A percentile compares a stretch with the other conserved stretches of the same genome.
These are phyloP conservation scores for Cossypha polioptera DNA, from an alignment of 2,797 vertebrate genomes.

Conservation along the genomic window DNA sequence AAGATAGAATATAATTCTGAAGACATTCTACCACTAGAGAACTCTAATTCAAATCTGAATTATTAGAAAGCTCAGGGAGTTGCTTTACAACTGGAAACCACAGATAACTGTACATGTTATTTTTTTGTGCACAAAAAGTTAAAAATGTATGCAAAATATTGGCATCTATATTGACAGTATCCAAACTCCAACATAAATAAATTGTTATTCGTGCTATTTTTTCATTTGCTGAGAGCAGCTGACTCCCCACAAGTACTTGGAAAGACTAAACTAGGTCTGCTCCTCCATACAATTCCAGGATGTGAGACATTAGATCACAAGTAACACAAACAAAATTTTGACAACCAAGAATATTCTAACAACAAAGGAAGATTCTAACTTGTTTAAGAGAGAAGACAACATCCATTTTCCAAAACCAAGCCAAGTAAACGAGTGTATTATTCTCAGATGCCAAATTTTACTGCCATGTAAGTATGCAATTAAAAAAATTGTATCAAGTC, in stretches of 20 bases:
- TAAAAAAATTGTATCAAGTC: neutral
- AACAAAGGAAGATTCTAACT: neutral
- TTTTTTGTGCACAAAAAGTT: neutral
- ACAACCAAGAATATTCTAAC: neutral
- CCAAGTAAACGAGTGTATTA: neutral
- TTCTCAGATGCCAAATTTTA: neutral
- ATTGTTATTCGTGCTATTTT: neutral
- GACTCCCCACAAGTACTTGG: neutral
- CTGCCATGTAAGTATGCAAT: neutral
- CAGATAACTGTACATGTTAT: fast-evolving
- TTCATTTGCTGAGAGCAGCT: neutral
- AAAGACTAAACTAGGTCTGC: neutral
- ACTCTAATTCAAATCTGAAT: neutral
- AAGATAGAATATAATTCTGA: neutral
- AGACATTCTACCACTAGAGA: neutral
- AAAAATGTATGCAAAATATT: neutral
- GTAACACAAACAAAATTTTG: neutral
- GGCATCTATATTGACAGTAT: neutral
- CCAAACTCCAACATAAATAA: neutral
- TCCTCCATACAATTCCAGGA: neutral
- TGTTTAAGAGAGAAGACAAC: neutral
- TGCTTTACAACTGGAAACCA: neutral
- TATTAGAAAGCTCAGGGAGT: neutral
- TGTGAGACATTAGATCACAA: neutral
- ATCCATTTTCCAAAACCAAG: neutral